Base-by-base conservation (phyloP, 2,797 vertebrate species). In the Artibeus jamaicensis region DNA sequence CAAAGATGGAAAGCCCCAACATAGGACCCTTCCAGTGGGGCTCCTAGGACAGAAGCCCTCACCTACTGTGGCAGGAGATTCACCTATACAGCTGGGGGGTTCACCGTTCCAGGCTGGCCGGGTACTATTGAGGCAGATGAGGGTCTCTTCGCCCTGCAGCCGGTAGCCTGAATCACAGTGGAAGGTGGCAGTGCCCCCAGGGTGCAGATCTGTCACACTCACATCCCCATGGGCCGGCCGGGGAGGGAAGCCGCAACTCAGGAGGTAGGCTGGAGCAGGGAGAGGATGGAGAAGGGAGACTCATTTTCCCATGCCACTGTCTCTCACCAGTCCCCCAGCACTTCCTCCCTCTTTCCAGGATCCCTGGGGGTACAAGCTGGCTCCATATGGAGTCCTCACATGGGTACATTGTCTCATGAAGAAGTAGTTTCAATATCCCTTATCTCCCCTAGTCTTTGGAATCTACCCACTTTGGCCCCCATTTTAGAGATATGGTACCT, bases 141-240 rank as follows among this genome's bases (percentile, higher is more conserved):
- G 98, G 9, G 99, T 98, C 96, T 99, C 99, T 32, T 99, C 99
- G 46, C 99, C 99, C 32, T 98, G 99, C 19, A 99, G 98, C 98
- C 99, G 99, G 98, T 99, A 99, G 76, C 99, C 99, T 0, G 99
- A 99, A 91, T 99, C 99, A 95, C 99, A 99, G 98, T 99, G 99
- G 94, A 99, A 99, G 97, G 99, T 99, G 46, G 99, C 99, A 82
- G 98, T 98, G 92, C 99, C 99, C 34, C 99, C 99, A 0, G 99
- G 99, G 92, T 99, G 99, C 95, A 99, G 99, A 95, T 99, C 99
- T 1, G 99, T 99, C 93, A 99, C 99, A 0, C 99, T 99, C 93
- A 99, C 99, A 3, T 99, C 99, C 1, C 99, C 99, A 0, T 98
- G 98, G 94, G 98, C 98, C 10, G 99, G 99, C 74, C 98, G 99